Evolutionary conservation across 2,113 vertebrate species (phyloP).

Genomic region (Xiphorhynchus elegans): DNA sequence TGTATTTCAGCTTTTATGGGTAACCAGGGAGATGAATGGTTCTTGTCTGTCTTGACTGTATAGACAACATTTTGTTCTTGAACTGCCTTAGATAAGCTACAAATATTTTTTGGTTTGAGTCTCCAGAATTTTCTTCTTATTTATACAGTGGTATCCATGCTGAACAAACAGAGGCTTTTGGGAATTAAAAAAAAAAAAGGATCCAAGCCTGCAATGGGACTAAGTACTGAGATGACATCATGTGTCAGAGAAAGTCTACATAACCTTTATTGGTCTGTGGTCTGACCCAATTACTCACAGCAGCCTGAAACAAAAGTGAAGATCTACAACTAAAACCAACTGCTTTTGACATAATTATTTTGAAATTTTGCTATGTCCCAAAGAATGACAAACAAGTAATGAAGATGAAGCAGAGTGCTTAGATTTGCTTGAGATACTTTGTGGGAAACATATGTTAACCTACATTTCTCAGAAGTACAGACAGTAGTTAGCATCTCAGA

Average conservation of each 20-base stretch:
- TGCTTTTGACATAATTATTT: neutral
- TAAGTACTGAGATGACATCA: neutral
- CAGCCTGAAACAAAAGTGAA: neutral
- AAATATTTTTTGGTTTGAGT: neutral
- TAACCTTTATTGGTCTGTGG: neutral
- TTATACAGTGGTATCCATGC: neutral
- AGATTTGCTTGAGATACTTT: neutral
- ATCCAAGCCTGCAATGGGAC: neutral
- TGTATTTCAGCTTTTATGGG: neutral
- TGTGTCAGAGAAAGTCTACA: neutral
- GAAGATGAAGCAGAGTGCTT: neutral
- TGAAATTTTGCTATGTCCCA: neutral
- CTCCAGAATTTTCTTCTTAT: neutral
- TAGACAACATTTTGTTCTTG: neutral
- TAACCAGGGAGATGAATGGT: neutral
- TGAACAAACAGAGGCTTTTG: neutral
- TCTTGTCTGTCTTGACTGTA: neutral
- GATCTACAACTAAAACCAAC: neutral
- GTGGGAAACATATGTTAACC: neutral
- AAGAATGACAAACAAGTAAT: neutral
- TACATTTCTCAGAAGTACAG: neutral
- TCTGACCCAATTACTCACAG: conserved; percentile 2
- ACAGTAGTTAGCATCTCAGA: neutral
- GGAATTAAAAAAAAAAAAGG: neutral
- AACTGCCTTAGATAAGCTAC: neutral